phyloP scores from a whole-genome alignment of 2,797 vertebrate genomes.

The Etheostoma perlongum region DNA sequence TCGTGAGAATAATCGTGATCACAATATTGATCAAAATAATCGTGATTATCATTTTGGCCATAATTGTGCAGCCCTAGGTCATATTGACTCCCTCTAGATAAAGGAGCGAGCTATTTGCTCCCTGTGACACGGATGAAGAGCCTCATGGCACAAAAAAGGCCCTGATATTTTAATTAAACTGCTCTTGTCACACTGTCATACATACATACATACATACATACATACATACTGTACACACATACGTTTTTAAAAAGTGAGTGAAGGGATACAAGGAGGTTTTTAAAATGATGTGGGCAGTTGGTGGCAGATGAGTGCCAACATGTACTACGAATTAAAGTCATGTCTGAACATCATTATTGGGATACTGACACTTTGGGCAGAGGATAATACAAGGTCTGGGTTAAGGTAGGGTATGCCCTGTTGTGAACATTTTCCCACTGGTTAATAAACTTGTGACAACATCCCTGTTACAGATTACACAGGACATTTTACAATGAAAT shows the following conservation, averaged over 20 bases:
- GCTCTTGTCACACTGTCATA: conserved; percentile 41
- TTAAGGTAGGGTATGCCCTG: conserved; percentile 8
- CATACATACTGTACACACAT: no score
- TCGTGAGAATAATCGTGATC: no score
- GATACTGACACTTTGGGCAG: conserved; percentile 35
- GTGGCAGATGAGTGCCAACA: conserved; percentile 26
- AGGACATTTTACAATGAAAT: no score
- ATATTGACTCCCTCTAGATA: conserved; percentile 45
- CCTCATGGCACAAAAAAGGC: conserved; percentile 42
- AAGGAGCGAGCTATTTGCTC: conserved; percentile 44
- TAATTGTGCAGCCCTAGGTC: no score
- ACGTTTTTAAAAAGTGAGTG: conserved; percentile 22
- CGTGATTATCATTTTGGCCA: no score
- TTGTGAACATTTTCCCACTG: no score
- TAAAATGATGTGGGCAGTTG: conserved; percentile 14
- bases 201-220: conserved; percentile 9
- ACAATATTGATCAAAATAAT: no score
- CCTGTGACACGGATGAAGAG: conserved; percentile 45
- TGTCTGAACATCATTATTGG: conserved; percentile 31
- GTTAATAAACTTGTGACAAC: no score
- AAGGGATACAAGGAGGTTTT: conserved; percentile 36
- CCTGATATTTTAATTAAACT: conserved; percentile 76
- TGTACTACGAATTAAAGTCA: conserved; percentile 32
- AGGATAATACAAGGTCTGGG: conserved; percentile 16
- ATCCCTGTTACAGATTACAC: no score